Conservation (phyloP, 2,797 vertebrate species). For the Smutsia temminckii region DNA sequence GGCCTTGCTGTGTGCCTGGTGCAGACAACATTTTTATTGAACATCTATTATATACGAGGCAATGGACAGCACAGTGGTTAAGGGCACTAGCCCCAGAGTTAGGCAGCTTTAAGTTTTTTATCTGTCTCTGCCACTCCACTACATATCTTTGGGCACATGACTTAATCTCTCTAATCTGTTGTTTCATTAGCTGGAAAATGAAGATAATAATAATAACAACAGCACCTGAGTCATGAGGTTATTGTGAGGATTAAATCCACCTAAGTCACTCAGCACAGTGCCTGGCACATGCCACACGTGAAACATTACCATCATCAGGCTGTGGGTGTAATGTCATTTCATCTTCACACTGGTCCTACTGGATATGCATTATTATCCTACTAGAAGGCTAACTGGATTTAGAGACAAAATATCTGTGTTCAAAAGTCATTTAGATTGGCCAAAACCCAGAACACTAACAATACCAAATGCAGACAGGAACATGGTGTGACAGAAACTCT, state of each 20-base stretch:
- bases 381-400: not conserved
- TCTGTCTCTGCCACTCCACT: not conserved
- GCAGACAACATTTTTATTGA: not conserved
- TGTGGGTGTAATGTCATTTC: not conserved
- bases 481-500: fast-evolving
- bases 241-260: not conserved
- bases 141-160: not conserved
- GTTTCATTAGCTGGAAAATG: not conserved
- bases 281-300: not conserved
- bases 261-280: not conserved
- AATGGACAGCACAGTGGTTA: too few species aligned
- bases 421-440: not conserved
- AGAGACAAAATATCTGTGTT: not conserved
- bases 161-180: not conserved
- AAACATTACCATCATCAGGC: not conserved
- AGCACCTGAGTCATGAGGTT: not conserved
- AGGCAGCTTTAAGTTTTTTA: not conserved
- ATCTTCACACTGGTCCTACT: not conserved
- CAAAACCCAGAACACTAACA: not conserved
- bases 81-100: not conserved
- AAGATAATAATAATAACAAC: not conserved
- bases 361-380: not conserved
- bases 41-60: not conserved
- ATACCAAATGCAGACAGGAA: fast-evolving
- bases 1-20: not conserved